Base-by-base conservation (phyloP, 1,140 invertebrate species). In the Hylaeus volcanicus region DNA sequence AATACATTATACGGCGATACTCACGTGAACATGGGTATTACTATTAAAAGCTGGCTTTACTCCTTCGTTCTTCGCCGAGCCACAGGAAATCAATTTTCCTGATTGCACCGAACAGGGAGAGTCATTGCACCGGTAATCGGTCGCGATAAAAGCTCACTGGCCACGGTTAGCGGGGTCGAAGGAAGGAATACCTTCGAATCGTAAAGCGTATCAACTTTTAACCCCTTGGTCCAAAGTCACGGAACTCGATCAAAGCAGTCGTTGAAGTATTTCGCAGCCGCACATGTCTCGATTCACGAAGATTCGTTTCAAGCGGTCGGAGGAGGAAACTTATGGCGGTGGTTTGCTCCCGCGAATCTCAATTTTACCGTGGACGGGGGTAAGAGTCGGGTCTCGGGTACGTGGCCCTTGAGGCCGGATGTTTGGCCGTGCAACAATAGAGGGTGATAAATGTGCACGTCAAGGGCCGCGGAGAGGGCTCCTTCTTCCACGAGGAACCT, bases 381-480 rank as follows among this genome's bases (percentile, higher is more conserved):
- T 56, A 65, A 48, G 79, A 64, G 72, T 48, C 45, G 70, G 51
- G 53, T 66, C 76, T 80, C 60, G 60, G 48, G 74, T 86, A 82
- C 82, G 86, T 90, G 89, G 88, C 82, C 80, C 73, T 79, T 73
- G 83, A 82, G 91, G 89, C 91, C 90, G 89, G 90, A 92, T 92
- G 91, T 92, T 92, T 90, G 88, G 82, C 86, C 85, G 83, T 69
- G 87, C 86, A 91, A 91, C 89, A 91, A 91, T 91, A 90, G 88
- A 88, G 89, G 86, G 88, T 92, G 91, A 92, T 92, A 91, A 91
- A 92, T 92, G 91, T 88, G 79, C 82, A 80, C 88, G 90, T 92
- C 90, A 90, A 74, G 83, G 74, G 82, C 84, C 82, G 79, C 83
- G 90, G 80, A 83, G 83, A 88, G 86, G 84, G 83, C 86, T 88